phyloP scores from a whole-genome alignment of 92 coral and sea anemone species.

The Palythoa grandis region DNA sequence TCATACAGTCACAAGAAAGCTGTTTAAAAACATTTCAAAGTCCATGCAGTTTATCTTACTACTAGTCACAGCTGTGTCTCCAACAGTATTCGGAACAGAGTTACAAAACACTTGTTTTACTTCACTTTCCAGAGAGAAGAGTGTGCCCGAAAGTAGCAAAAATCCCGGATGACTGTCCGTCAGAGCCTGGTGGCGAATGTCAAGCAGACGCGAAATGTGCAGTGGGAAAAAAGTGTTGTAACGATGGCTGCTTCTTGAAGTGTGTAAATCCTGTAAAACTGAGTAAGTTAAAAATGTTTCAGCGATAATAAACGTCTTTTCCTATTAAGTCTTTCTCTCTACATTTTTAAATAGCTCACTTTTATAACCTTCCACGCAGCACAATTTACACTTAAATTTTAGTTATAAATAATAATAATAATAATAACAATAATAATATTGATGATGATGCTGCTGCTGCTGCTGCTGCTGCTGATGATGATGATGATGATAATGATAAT shows the following conservation, averaged over 20 bases:
- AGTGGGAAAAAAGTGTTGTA: constrained; percentile 21
- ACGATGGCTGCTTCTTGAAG: constrained; percentile 20
- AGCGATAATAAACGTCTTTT: neutral
- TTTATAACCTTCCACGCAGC: neutral
- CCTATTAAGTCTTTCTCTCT: neutral
- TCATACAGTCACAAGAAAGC: too few relatives aligned
- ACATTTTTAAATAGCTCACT: neutral
- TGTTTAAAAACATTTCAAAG: neutral
- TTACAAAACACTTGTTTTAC: neutral
- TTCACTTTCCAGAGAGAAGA: neutral
- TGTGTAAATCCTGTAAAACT: constrained; percentile 17
- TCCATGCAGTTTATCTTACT: too few relatives aligned
- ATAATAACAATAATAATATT: too few relatives aligned
- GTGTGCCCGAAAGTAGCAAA: constrained; percentile 14
- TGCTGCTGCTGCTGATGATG: too few relatives aligned
- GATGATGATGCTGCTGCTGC: too few relatives aligned
- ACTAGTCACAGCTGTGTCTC: neutral
- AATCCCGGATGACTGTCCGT: constrained; percentile 13
- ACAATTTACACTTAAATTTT: too few relatives aligned
- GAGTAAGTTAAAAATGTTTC: neutral
- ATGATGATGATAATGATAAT: too few relatives aligned
- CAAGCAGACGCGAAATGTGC: neutral
- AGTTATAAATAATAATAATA: too few relatives aligned
- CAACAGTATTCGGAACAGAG: neutral
- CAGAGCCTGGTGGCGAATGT: constrained; percentile 28